Conservation (phyloP, 30 jellyfish, hydroid and myxozoan genomes). For the Pelagia noctiluca region DNA sequence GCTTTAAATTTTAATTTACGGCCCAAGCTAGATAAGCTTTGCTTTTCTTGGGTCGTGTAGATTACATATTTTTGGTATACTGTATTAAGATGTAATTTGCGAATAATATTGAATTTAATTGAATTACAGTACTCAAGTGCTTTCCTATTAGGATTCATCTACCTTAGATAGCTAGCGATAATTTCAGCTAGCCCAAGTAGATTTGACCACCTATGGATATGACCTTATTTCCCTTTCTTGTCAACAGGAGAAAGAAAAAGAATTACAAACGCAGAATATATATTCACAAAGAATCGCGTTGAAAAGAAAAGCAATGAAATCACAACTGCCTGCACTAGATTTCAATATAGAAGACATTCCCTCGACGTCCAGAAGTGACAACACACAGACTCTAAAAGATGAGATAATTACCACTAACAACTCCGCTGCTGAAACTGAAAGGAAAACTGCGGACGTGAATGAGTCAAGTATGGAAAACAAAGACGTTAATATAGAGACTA, state of each 20-base stretch:
- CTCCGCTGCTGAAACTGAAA: background rate
- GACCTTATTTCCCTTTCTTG: too few species aligned
- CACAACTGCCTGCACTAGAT: constrained; percentile 17
- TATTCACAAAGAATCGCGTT: constrained; percentile 82
- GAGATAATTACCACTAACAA: constrained; percentile 4
- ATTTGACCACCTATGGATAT: too few species aligned
- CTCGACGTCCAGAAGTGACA: constrained; percentile 36
- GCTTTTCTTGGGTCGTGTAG: too few species aligned
- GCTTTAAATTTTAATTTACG: too few species aligned
- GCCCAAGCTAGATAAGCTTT: too few species aligned
- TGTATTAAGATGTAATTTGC: too few species aligned
- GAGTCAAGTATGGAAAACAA: background rate
- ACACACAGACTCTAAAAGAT: constrained; percentile 3
- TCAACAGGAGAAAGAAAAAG: constrained; percentile 88
- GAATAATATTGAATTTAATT: too few species aligned
- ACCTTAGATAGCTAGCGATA: too few species aligned
- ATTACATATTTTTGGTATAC: too few species aligned
- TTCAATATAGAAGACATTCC: constrained; percentile 41
- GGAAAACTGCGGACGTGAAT: background rate
- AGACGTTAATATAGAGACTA: constrained; percentile 41
- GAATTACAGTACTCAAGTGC: too few species aligned
- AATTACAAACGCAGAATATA: constrained; percentile 79
- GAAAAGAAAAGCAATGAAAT: constrained; percentile 59
- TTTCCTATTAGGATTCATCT: too few species aligned
- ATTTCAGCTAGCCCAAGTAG: too few species aligned